Percentiles rank a stretch among this genome's conserved stretches.
phyloP scores from a whole-genome alignment of 35 echinoderm and acorn worm species.

The Ptychodera flava region DNA sequence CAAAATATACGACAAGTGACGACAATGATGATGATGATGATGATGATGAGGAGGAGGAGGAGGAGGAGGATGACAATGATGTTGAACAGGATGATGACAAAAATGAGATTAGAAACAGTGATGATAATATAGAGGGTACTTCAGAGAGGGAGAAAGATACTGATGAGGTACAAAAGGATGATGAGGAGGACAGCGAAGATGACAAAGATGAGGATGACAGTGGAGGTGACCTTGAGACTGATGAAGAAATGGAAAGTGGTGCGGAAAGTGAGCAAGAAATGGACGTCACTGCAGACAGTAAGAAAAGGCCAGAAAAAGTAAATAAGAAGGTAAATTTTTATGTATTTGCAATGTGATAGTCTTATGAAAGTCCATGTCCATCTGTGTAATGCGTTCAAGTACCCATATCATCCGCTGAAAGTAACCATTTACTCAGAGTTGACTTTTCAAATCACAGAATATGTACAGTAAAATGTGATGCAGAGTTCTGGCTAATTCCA shows the following conservation, averaged over 20 bases:
- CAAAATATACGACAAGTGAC: too few relatives aligned
- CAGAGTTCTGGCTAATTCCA: too few relatives aligned
- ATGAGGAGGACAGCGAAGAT: slow-evolving; percentile 14
- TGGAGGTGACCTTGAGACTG: slow-evolving; percentile 13
- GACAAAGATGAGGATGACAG: slow-evolving; percentile 15
- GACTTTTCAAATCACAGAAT: too few relatives aligned
- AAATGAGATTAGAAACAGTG: slow-evolving; percentile 8
- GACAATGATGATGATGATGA: too few relatives aligned
- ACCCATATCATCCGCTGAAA: too few relatives aligned
- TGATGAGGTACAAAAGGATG: slow-evolving; percentile 17
- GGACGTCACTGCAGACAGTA: slow-evolving; percentile 17
- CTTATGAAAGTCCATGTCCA: too few relatives aligned
- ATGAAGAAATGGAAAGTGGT: slow-evolving; percentile 38
- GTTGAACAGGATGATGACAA: slow-evolving; percentile 14
- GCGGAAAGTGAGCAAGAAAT: slow-evolving; percentile 36
- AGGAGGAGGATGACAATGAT: slow-evolving; percentile 25
- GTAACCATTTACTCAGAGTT: too few relatives aligned
- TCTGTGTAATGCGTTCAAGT: too few relatives aligned
- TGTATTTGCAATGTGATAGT: too few relatives aligned
- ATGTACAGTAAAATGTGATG: too few relatives aligned
- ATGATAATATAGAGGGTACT: slow-evolving; percentile 22
- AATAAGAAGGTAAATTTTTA: too few relatives aligned
- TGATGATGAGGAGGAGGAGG: slow-evolving; percentile 23
- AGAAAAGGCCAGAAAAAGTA: slow-evolving; percentile 33
- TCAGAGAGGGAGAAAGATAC: slow-evolving; percentile 14